Conservation (phyloP, 1,140 invertebrate genomes). For the Neodiprion virginianus region DNA sequence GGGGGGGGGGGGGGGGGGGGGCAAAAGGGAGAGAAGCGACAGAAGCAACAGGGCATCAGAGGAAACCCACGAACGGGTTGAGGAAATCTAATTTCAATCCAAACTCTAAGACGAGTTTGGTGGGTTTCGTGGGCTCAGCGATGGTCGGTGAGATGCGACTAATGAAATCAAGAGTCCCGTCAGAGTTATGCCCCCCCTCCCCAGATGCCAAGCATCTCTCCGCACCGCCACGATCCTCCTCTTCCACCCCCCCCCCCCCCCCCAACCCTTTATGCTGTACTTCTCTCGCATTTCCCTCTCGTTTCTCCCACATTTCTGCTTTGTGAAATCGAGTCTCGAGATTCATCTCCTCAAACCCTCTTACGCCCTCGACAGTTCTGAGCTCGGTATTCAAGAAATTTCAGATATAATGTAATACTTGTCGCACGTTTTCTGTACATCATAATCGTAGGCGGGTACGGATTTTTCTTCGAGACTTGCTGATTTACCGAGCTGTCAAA, state of each 20-base stretch:
- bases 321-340: not conserved
- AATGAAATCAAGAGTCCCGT: constrained; percentile 16
- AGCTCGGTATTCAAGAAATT: no score
- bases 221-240: not conserved
- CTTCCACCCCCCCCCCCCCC: constrained; percentile 17
- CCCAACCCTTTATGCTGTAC: not conserved
- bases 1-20: not conserved
- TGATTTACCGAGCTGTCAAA: no score
- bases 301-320: not conserved
- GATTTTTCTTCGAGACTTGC: no score
- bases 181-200: constrained; percentile 1
- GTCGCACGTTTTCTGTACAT: no score
- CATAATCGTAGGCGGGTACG: no score
- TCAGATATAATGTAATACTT: no score
- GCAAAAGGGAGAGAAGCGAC: constrained; percentile 18
- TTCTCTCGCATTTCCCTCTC: not conserved
- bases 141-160: not conserved
- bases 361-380: no score
- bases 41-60: constrained; percentile 3
- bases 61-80: not conserved
- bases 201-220: not conserved
- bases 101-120: constrained; percentile 4
- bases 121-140: not conserved
- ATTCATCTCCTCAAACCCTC: not conserved
- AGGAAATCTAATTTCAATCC: constrained; percentile 13